These are phyloP conservation scores for Lepus europaeus DNA, from an alignment of 2,113 vertebrate species.

Conservation along the genomic window DNA sequence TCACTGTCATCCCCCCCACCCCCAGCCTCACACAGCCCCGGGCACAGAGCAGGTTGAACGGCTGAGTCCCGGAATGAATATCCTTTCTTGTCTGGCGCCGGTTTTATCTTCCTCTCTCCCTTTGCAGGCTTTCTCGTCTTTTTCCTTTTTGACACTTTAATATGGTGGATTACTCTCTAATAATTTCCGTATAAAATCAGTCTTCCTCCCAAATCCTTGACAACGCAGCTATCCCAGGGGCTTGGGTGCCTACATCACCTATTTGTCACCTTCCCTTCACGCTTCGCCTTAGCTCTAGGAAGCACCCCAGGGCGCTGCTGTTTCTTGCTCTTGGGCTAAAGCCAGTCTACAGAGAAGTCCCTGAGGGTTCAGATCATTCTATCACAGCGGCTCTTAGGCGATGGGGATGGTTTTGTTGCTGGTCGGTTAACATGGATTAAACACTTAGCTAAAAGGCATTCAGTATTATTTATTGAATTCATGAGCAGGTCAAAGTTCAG, in stretches of 20 bases:
- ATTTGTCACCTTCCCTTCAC: background rate
- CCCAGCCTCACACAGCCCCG: background rate
- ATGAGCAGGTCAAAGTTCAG: background rate
- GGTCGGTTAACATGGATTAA: background rate
- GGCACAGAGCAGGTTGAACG: background rate
- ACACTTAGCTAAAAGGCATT: background rate
- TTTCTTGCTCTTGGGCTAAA: background rate
- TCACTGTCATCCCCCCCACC: background rate
- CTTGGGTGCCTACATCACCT: background rate
- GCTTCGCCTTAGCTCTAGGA: background rate
- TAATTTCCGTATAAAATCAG: background rate
- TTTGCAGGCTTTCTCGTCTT: background rate
- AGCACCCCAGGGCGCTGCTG: background rate
- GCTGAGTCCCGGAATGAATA: background rate
- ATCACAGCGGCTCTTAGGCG: background rate
- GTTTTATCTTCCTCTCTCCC: background rate
- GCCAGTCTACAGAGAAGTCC: slow-evolving; percentile 33
- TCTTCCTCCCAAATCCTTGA: background rate
- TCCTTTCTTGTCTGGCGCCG: background rate
- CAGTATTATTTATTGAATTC: background rate
- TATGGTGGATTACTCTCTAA: background rate
- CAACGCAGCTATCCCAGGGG: background rate
- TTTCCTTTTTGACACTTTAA: background rate
- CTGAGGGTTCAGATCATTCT: background rate
- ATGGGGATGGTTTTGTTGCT: background rate